phyloP scores from a whole-genome alignment of 2,113 vertebrate species.

The Synodontis membranacea region DNA sequence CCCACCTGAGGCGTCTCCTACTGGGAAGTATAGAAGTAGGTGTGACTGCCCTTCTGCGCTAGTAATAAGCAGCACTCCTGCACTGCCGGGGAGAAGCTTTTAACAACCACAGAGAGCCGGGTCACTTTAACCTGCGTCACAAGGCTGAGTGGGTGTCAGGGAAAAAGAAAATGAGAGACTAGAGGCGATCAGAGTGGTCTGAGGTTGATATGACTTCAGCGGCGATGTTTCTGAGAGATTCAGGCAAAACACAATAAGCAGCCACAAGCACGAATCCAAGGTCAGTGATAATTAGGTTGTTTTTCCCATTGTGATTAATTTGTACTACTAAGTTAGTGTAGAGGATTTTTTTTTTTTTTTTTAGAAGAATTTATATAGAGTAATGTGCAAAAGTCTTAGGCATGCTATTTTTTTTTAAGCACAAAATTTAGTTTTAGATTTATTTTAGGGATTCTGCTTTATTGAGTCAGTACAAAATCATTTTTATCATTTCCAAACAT shows the following conservation, averaged over 20 bases:
- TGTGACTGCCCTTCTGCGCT: slow-evolving; percentile 30
- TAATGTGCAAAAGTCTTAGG: neutral
- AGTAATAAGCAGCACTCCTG: slow-evolving; percentile 42
- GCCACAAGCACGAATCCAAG: neutral
- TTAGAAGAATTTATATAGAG: neutral
- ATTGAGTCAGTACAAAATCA: too few species aligned
- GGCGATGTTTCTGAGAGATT: neutral
- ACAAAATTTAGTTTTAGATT: too few species aligned
- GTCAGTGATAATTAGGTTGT: neutral
- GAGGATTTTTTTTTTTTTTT: too few species aligned
- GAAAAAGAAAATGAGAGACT: neutral
- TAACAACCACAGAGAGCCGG: slow-evolving; percentile 24
- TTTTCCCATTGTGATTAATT: neutral
- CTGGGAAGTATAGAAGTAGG: slow-evolving; percentile 26
- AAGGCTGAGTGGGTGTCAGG: neutral
- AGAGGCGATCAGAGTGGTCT: neutral
- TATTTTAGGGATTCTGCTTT: too few species aligned
- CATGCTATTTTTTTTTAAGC: too few species aligned
- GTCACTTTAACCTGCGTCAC: slow-evolving; percentile 27
- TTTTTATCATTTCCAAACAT: too few species aligned
- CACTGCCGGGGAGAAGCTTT: slow-evolving; percentile 16
- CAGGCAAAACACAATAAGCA: neutral
- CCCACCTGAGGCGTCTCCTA: slow-evolving; percentile 19
- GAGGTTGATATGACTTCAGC: neutral
- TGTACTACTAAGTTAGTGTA: too few species aligned